Conservation (phyloP, 2,888 invertebrate genomes). For the Meliscaeva auricollis region DNA sequence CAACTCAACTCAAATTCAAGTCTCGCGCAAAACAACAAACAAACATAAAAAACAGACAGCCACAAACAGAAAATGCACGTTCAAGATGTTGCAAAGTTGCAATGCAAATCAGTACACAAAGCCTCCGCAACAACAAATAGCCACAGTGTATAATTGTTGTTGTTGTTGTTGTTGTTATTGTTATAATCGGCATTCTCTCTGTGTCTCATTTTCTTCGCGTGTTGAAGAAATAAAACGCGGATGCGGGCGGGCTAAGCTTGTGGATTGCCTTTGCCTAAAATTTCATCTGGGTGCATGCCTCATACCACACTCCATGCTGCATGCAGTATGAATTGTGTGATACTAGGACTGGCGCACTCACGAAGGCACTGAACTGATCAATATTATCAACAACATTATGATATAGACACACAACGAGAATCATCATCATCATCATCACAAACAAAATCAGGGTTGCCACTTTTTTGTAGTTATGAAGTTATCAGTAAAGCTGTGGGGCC, state of each 20-base stretch:
- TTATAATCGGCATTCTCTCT: constrained; percentile 41
- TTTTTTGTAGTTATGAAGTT: too few relatives aligned
- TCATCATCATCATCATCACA: not conserved
- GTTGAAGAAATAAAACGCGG: constrained; percentile 40
- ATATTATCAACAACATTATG: constrained; percentile 41
- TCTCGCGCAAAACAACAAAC: constrained; percentile 47
- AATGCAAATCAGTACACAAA: constrained; percentile 66
- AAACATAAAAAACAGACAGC: constrained; percentile 41
- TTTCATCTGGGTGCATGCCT: constrained; percentile 44
- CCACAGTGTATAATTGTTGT: not conserved
- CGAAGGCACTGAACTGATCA: constrained; percentile 61
- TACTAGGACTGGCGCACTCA: constrained; percentile 26
- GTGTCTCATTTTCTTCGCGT: constrained; percentile 3
- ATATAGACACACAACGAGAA: constrained; percentile 29
- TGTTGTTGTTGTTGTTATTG: not conserved
- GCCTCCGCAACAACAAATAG: constrained; percentile 45
- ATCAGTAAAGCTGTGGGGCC: too few relatives aligned
- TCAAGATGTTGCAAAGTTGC: constrained; percentile 66
- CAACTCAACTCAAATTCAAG: constrained; percentile 3
- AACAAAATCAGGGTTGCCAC: not conserved
- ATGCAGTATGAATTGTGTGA: constrained; percentile 6
- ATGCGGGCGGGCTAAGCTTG: constrained; percentile 59
- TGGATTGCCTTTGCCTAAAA: constrained; percentile 39
- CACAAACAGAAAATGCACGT: constrained; percentile 56
- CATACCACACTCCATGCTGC: constrained; percentile 1